Percentiles rank a stretch among this genome's conserved stretches.
These are phyloP conservation scores for Epizoanthus fatuus DNA, from an alignment of 92 coral and sea anemone species.

Conservation along the genomic window DNA sequence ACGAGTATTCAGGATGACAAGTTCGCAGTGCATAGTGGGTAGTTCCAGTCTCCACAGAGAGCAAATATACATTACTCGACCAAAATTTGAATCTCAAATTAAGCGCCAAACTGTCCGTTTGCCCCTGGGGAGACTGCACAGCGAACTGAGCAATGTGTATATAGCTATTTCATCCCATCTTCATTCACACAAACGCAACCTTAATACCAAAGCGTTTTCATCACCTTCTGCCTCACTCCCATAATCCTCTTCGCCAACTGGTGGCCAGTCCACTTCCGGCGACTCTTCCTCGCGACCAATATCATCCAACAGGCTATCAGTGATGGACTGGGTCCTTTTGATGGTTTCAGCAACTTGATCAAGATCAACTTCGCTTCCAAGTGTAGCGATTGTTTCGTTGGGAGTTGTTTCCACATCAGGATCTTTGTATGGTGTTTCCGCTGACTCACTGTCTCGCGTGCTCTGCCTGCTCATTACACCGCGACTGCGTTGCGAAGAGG, in stretches of 20 bases:
- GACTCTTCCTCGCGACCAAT: slow-evolving; percentile 64
- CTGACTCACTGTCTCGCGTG: slow-evolving; percentile 24
- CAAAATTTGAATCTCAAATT: no score
- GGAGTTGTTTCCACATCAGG: slow-evolving; percentile 35
- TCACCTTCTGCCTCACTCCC: slow-evolving; percentile 39
- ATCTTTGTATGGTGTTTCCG: slow-evolving; percentile 44
- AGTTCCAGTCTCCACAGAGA: no score
- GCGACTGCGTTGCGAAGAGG: background rate
- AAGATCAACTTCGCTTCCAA: slow-evolving; percentile 83
- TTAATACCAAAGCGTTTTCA: background rate
- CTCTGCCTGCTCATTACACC: slow-evolving; percentile 1
- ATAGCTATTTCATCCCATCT: no score
- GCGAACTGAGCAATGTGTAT: no score
- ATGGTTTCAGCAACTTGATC: slow-evolving; percentile 61
- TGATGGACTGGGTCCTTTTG: slow-evolving; percentile 62
- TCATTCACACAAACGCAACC: background rate
- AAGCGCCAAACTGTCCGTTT: no score
- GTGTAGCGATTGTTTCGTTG: slow-evolving; percentile 69
- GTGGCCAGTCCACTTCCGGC: slow-evolving; percentile 76
- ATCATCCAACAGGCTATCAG: slow-evolving; percentile 53
- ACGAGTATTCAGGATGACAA: no score
- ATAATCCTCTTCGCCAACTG: slow-evolving; percentile 46
- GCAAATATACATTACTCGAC: no score
- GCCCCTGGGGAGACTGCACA: no score
- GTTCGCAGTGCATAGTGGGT: no score